Conservation (phyloP, 2,113 vertebrate genomes). For the Paracanthobrama guichenoti region DNA sequence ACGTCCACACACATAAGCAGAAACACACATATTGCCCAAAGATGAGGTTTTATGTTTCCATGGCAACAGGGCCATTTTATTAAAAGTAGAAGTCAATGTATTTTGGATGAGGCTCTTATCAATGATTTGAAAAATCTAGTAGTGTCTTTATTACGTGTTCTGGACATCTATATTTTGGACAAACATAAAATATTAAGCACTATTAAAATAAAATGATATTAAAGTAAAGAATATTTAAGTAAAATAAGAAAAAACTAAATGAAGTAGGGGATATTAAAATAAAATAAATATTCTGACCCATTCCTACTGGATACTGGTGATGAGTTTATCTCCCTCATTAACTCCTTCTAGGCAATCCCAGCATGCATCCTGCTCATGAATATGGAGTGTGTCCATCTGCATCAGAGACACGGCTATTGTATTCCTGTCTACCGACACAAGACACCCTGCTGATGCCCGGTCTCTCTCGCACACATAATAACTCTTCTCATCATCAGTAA, state of each 20-base stretch:
- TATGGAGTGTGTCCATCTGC: constrained; percentile 54
- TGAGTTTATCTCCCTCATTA: not conserved
- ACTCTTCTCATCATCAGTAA: constrained; percentile 46
- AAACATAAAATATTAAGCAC: not conserved
- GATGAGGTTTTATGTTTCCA: constrained; percentile 4
- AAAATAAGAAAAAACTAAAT: not conserved
- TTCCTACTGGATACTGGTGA: too few species aligned
- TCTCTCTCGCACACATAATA: constrained; percentile 31
- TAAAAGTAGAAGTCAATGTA: not conserved
- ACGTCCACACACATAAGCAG: not conserved
- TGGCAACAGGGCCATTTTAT: constrained; percentile 34
- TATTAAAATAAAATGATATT: not conserved
- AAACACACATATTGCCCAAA: not conserved
- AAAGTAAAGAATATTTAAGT: not conserved
- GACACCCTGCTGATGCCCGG: constrained; percentile 36
- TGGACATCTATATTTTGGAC: not conserved
- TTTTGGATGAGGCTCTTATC: not conserved
- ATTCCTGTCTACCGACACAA: constrained; percentile 30
- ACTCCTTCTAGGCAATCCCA: not conserved
- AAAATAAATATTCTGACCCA: not conserved
- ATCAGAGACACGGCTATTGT: constrained; percentile 34
- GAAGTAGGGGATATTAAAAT: not conserved
- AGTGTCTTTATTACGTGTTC: not conserved
- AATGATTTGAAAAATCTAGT: not conserved
- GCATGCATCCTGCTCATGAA: constrained; percentile 45